Percentiles rank a stretch among this genome's conserved stretches.
phyloP scores from a whole-genome alignment of 2,113 vertebrate genomes.

The Chamaetylas fuelleborni region DNA sequence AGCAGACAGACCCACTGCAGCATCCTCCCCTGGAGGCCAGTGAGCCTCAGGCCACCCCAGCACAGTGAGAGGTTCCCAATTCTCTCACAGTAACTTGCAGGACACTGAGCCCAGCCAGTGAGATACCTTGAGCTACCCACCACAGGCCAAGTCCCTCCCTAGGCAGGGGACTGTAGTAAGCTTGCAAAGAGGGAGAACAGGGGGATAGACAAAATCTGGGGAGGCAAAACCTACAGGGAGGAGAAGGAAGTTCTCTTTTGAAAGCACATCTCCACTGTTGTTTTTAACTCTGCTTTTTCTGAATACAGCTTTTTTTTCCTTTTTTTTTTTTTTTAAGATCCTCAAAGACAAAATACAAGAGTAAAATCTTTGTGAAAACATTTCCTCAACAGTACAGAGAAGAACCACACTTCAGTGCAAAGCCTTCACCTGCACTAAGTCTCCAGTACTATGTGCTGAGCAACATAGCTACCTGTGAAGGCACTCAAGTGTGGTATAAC shows the following conservation, averaged over 20 bases:
- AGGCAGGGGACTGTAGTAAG: no score
- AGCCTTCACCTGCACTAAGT: neutral
- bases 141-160: neutral
- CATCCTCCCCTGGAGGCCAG: neutral
- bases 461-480: neutral
- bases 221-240: neutral
- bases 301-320: neutral
- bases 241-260: neutral
- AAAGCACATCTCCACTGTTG: neutral
- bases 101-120: neutral
- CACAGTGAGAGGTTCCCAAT: fast-evolving
- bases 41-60: neutral
- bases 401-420: neutral
- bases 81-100: neutral
- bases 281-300: neutral
- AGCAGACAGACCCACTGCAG: neutral
- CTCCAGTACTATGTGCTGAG: neutral
- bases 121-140: neutral
- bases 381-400: neutral
- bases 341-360: neutral
- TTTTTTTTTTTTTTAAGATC: neutral
- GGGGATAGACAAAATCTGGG: neutral
- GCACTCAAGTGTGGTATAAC: neutral
- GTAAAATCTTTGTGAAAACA: neutral
- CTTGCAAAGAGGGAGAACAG: neutral